phyloP scores from a whole-genome alignment of 2,113 vertebrate species.

The Corythaeola cristata region DNA sequence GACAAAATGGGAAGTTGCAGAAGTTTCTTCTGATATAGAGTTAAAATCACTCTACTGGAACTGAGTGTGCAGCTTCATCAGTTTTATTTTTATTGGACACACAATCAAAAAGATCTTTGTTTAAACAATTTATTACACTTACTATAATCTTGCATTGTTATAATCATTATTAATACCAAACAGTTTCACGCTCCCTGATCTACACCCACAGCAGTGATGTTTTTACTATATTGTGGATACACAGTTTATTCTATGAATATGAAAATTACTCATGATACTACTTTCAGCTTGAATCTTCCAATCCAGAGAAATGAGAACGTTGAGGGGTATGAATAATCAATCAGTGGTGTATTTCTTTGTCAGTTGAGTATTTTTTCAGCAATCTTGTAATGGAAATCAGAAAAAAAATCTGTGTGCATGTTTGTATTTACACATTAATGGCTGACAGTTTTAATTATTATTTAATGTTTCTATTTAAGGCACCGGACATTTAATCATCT shows the following conservation, averaged over 20 bases:
- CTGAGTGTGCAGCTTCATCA: neutral
- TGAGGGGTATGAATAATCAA: slow-evolving; percentile 23
- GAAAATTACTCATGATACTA: neutral
- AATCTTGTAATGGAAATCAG: neutral
- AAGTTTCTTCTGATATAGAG: neutral
- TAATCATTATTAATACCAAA: neutral
- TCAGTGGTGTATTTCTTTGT: neutral
- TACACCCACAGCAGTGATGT: neutral
- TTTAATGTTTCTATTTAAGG: neutral
- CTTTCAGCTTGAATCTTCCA: neutral
- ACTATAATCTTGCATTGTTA: neutral
- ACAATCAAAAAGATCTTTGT: neutral
- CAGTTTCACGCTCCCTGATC: neutral
- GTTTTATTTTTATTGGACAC: neutral
- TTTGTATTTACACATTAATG: neutral
- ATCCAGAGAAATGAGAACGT: neutral
- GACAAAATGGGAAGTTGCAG: neutral
- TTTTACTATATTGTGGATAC: neutral
- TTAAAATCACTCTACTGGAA: neutral
- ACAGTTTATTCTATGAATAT: neutral
- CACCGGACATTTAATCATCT: neutral
- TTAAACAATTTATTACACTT: neutral
- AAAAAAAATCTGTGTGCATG: neutral
- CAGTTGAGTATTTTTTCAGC: neutral
- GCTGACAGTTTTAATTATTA: neutral